phyloP scores from a whole-genome alignment of 92 coral and sea anemone genomes.

The Phymanthus crucifer region DNA sequence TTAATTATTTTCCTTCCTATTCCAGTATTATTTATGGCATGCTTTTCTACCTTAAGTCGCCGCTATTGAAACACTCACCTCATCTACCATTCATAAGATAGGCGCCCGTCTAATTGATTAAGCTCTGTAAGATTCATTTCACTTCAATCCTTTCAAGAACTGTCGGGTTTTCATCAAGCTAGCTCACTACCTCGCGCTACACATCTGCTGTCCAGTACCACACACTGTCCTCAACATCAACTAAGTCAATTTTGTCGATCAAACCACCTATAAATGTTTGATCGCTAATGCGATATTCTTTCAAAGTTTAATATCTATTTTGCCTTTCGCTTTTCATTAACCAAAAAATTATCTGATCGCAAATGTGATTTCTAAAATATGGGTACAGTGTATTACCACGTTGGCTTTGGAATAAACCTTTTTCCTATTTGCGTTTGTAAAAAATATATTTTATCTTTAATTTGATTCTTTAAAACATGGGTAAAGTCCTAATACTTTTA shows the following conservation, averaged over 20 bases:
- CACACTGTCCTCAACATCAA: not conserved
- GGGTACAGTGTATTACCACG: not conserved
- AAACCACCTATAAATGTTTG: not conserved
- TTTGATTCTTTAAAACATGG: too few relatives aligned
- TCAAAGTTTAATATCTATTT: too few relatives aligned
- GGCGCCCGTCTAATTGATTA: not conserved
- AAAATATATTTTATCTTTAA: too few relatives aligned
- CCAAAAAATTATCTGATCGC: not conserved
- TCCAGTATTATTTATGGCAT: too few relatives aligned
- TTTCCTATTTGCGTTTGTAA: too few relatives aligned
- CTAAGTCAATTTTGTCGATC: not conserved
- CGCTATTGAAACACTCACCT: not conserved
- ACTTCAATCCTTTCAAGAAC: not conserved
- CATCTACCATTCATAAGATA: not conserved
- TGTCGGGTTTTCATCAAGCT: not conserved
- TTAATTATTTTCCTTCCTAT: too few relatives aligned
- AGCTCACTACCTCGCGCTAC: not conserved
- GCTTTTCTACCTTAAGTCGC: not conserved
- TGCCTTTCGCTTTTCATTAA: too few relatives aligned
- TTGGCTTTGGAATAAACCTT: not conserved
- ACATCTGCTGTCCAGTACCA: not conserved
- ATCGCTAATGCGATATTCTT: not conserved
- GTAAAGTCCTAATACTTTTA: too few relatives aligned
- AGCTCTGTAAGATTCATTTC: not conserved
- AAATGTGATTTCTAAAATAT: not conserved